Evolutionary conservation across 2,888 invertebrate species (phyloP).

Genomic region (Nomada hirtipes): DNA sequence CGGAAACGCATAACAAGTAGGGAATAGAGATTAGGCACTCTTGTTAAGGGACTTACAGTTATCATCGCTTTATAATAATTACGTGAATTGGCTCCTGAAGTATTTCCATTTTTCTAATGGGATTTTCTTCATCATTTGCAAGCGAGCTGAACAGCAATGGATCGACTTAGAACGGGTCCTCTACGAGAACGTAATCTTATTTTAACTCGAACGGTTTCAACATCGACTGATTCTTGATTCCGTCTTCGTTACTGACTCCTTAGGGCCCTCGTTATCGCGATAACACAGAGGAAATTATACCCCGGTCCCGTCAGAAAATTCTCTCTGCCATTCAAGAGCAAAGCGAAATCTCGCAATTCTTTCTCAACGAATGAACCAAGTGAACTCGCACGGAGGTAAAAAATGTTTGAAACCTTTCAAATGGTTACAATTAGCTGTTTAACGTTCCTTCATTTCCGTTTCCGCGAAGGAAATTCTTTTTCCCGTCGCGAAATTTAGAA

Average conservation of each 20-base stretch:
- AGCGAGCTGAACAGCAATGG: conserved; percentile 18
- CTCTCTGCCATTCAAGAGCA: not conserved
- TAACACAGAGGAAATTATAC: conserved; percentile 30
- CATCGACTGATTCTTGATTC: conserved; percentile 31
- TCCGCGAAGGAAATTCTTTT: no score
- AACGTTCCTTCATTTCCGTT: not conserved
- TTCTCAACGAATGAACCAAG: not conserved
- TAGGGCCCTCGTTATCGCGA: conserved; percentile 13
- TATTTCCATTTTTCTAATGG: conserved; percentile 17
- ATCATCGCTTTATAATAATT: not conserved
- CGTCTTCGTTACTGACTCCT: not conserved
- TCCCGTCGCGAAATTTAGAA: not conserved
- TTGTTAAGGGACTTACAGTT: not conserved
- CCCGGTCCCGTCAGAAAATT: not conserved
- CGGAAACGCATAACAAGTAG: not conserved
- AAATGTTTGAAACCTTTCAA: not conserved
- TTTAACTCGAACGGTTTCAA: conserved; percentile 11
- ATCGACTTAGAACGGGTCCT: conserved; percentile 11
- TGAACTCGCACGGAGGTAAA: not conserved
- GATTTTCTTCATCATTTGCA: conserved; percentile 32
- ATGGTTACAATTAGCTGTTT: not conserved
- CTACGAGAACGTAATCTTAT: conserved; percentile 21
- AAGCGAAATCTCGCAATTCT: not conserved
- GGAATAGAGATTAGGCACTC: not conserved
- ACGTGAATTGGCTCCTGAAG: not conserved